These are phyloP conservation scores for Cathartes aura DNA, from an alignment of 2,113 vertebrate species.

Conservation along the genomic window DNA sequence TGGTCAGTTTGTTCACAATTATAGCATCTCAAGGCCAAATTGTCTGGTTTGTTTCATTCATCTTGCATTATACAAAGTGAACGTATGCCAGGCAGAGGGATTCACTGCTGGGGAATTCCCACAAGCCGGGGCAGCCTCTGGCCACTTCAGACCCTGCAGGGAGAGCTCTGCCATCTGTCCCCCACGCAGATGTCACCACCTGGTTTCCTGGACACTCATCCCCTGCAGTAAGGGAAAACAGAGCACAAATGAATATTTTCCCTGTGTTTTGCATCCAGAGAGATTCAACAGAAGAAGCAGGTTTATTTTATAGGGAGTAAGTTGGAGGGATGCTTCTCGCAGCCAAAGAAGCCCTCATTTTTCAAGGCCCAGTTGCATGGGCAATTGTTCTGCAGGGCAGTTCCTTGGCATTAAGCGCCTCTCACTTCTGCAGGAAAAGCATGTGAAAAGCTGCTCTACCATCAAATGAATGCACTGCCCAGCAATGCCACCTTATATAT, in stretches of 20 bases:
- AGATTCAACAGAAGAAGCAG: background rate
- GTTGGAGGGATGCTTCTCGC: background rate
- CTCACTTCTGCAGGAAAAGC: background rate
- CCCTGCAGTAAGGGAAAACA: background rate
- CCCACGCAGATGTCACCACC: background rate
- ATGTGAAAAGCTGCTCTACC: background rate
- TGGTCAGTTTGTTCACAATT: background rate
- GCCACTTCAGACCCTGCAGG: background rate
- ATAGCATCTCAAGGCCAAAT: background rate
- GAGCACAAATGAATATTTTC: background rate
- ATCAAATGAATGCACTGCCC: background rate
- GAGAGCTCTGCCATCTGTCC: background rate
- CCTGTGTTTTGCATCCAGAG: background rate
- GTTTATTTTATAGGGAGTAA: background rate
- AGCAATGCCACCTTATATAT: background rate
- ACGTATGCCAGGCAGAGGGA: accelerated
- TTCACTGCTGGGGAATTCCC: background rate
- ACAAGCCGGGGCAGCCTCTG: background rate
- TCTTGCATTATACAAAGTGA: background rate
- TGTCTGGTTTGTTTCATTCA: background rate
- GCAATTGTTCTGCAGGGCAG: background rate
- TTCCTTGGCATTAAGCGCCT: background rate
- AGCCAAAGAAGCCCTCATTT: background rate
- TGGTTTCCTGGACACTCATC: background rate
- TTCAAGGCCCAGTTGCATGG: background rate